phyloP scores from a whole-genome alignment of 2,888 invertebrate genomes.

The Teleogryllus oceanicus region DNA sequence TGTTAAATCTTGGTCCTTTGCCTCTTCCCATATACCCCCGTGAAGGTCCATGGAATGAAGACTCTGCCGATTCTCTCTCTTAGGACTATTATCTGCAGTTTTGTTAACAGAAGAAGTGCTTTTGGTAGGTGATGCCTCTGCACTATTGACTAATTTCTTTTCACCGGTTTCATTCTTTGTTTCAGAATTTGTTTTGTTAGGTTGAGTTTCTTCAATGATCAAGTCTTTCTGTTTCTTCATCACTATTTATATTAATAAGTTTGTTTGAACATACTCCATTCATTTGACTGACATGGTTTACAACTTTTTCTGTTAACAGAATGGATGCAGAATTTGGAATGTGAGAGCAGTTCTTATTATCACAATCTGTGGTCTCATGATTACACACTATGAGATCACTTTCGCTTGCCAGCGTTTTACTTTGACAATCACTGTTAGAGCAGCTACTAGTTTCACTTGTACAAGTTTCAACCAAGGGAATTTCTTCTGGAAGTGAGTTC shows the following conservation, averaged over 20 bases:
- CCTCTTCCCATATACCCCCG: background rate
- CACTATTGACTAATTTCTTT: too few species aligned
- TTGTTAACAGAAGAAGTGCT: background rate
- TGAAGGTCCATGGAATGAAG: background rate
- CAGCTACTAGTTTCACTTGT: too few species aligned
- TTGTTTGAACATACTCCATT: background rate
- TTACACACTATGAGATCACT: too few species aligned
- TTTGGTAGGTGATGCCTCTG: background rate
- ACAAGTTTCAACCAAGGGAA: too few species aligned
- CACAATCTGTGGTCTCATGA: too few species aligned
- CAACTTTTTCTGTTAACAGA: background rate
- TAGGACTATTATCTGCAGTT: background rate
- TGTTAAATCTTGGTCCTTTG: constrained; percentile 24
- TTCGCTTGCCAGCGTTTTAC: too few species aligned
- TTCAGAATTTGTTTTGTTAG: background rate
- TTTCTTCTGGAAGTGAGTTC: too few species aligned
- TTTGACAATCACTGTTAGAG: too few species aligned
- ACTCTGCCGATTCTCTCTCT: background rate
- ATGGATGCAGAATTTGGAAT: too few species aligned
- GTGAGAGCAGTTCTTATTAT: too few species aligned
- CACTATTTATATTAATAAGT: background rate
- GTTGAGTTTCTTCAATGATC: background rate
- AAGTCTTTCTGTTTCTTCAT: background rate
- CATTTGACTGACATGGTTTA: background rate
- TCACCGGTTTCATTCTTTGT: background rate